Percentiles rank a stretch among this genome's conserved stretches.
Evolutionary conservation across 2,797 vertebrate species (phyloP).

Genomic region (Centroberyx gerrardi): DNA sequence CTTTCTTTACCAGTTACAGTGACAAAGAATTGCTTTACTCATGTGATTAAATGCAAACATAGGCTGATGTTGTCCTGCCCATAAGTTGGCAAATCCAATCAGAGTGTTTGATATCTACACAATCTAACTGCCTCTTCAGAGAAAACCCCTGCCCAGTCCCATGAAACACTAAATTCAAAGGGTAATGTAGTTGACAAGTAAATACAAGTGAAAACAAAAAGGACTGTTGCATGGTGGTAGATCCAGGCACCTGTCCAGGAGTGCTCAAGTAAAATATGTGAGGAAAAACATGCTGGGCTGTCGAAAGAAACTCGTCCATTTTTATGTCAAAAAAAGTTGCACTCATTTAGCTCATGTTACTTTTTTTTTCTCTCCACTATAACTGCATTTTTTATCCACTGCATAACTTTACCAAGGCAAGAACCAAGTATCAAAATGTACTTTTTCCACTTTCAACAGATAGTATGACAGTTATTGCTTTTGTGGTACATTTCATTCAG

Average conservation of each 20-base stretch:
- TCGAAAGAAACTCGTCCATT: conserved; percentile 10
- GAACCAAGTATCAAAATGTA: conserved; percentile 30
- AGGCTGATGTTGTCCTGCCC: too few species aligned
- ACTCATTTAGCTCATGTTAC: background rate
- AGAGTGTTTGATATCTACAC: background rate
- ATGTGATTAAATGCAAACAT: background rate
- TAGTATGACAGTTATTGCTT: conserved; percentile 50
- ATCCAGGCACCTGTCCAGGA: conserved; percentile 38
- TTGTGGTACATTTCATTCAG: conserved; percentile 21
- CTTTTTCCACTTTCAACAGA: background rate
- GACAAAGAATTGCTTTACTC: conserved; percentile 10
- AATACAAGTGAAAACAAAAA: conserved; percentile 18
- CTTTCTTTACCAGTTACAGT: conserved; percentile 14
- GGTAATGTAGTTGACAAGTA: background rate
- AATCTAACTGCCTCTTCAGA: background rate
- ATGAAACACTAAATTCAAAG: background rate
- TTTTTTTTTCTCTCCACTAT: conserved; percentile 3
- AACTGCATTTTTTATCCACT: background rate
- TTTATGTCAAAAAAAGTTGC: conserved; percentile 8
- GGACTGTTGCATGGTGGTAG: conserved; percentile 14
- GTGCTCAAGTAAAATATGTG: background rate
- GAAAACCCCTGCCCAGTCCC: background rate
- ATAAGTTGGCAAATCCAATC: background rate
- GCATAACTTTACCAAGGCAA: conserved; percentile 34
- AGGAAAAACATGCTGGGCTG: too few species aligned